Base-by-base conservation (phyloP, 2,888 invertebrate species). In the Rugalucina vietnamica region DNA sequence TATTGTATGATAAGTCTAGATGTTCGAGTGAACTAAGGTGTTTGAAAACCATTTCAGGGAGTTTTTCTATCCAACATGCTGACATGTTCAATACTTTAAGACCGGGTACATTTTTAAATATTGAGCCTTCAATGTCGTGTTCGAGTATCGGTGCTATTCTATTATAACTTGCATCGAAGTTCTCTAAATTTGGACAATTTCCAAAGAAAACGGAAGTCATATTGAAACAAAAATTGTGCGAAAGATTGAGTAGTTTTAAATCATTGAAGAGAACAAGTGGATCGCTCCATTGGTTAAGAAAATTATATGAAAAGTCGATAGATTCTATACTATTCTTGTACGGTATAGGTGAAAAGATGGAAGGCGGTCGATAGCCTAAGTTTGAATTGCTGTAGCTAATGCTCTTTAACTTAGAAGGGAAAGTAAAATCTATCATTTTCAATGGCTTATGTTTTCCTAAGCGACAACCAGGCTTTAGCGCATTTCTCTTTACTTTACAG, bases 1-100 rank as follows among this genome's bases (percentile, higher is more conserved):
- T 69, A 54, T 85, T 85, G 12, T 29, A 60, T 24, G 82, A 80
- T 5, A 85, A 50, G 69, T 82, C 80, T 4, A 85, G 49, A 50
- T 3, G 49, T 49, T 71, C 72, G 29, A 77, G 39, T 2, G 18
- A 12, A 1, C 5, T 27, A 29, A 14, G 3, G 3, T 2, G 29
- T 12, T 5, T 60, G 14, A 60, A 60, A 4, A 27, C 29, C 5
- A 3, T 27, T 21, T 69, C 29, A 5, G 69, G 69, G 4, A 69
- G 29, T 4, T 5, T 4, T 10, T 69, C 34, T n/a, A 69, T 36
- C 69, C 69, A 34, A 27, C 29, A 27, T 27, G 4, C 29, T 5
- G 69, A 32, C n/a, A 69, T 5, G 14, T 36, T 32, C 14, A 69
- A 32, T 10, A 27, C 21, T 32, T 27, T 69, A 14, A 69, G 8